These are phyloP conservation scores for Gisinianus flammeolus DNA, from an alignment of 2,888 invertebrate species.

Conservation along the genomic window DNA sequence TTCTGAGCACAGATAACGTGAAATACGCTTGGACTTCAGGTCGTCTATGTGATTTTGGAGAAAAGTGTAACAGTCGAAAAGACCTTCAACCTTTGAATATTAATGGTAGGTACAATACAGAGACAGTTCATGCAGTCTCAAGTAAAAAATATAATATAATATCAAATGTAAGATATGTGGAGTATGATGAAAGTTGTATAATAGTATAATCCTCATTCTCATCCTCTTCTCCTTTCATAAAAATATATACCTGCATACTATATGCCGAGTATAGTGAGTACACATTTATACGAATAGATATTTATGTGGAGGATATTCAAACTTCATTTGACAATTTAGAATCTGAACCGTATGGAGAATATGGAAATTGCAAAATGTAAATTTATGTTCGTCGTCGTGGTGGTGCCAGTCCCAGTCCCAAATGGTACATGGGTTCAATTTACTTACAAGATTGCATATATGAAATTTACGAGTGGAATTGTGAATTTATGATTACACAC, in stretches of 20 bases:
- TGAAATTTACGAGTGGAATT: constrained; percentile 1
- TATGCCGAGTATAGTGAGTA: neutral
- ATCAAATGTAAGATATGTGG: too few species aligned
- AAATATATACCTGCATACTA: too few species aligned
- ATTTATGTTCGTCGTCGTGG: too few species aligned
- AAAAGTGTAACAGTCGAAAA: constrained; percentile 16
- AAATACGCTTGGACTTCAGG: constrained; percentile 90
- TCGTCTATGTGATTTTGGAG: constrained; percentile 83
- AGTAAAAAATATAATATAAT: too few species aligned
- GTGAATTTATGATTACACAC: constrained; percentile 63
- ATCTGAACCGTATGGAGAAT: neutral
- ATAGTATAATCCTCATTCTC: too few species aligned
- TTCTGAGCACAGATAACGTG: constrained; percentile 31
- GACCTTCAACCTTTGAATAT: constrained; percentile 26
- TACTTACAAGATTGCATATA: neutral
- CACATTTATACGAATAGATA: too few species aligned
- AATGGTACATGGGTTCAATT: neutral
- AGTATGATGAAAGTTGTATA: too few species aligned
- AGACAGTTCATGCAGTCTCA: constrained; percentile 88
- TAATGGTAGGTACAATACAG: constrained; percentile 74
- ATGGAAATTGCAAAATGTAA: neutral
- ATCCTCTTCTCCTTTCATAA: neutral
- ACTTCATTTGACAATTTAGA: too few species aligned
- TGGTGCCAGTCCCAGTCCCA: neutral
- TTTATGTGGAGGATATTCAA: too few species aligned